phyloP scores from a whole-genome alignment of 2,797 vertebrate species.

The Siniperca undulata region DNA sequence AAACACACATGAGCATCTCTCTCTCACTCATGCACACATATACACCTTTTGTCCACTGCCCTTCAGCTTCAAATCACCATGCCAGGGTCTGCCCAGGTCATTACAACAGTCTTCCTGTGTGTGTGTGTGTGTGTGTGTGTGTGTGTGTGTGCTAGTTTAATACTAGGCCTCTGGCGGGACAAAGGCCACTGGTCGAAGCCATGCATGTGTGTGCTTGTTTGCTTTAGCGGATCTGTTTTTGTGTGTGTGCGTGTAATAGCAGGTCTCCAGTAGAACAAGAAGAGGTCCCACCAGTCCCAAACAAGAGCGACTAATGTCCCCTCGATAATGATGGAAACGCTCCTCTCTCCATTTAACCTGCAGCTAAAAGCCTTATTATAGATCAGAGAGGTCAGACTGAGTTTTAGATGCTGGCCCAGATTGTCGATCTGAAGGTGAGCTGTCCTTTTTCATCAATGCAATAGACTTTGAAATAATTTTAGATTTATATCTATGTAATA shows the following conservation, averaged over 20 bases:
- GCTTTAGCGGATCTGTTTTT: conserved; percentile 24
- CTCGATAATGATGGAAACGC: conserved; percentile 73
- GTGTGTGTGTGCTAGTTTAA: conserved; percentile 2
- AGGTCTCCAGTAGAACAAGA: conserved; percentile 66
- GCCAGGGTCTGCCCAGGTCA: conserved; percentile 35
- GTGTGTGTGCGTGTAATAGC: conserved; percentile 66
- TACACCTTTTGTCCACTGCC: conserved; percentile 41
- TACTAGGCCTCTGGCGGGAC: conserved; percentile 32
- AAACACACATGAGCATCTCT: conserved; percentile 7
- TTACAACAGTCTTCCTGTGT: conserved; percentile 37
- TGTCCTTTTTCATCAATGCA: conserved; percentile 30
- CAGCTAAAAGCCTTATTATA: conserved; percentile 73
- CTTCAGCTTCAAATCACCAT: conserved; percentile 51
- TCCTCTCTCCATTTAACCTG: conserved; percentile 73
- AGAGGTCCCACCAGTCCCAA: conserved; percentile 55
- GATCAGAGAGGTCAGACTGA: conserved; percentile 65
- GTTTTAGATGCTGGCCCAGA: conserved; percentile 45
- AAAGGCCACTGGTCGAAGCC: conserved; percentile 52
- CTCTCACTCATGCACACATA: conserved; percentile 13
- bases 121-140: conserved; percentile 15
- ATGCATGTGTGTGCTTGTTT: conserved; percentile 53
- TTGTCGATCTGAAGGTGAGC: conserved; percentile 24
- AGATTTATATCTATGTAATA: not conserved
- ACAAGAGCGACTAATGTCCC: conserved; percentile 63
- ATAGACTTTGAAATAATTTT: not conserved